Percentiles rank a stretch among this genome's conserved stretches.
Conservation (phyloP, 2,888 invertebrate species). For the Chydorus sphaericus region DNA sequence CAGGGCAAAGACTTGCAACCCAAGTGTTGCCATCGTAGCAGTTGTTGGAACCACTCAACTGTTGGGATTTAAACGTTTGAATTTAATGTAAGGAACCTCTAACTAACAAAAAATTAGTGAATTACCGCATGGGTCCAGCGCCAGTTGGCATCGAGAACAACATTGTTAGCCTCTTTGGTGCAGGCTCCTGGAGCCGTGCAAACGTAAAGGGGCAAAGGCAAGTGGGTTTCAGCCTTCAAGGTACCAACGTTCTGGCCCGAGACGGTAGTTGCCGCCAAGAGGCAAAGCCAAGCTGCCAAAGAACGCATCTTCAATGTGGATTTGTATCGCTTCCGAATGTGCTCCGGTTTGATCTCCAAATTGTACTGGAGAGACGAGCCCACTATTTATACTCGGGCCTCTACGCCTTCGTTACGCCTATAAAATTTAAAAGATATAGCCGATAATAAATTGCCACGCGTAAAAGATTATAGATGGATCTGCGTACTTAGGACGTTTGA, state of each 20-base stretch:
- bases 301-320: slow-evolving; percentile 12
- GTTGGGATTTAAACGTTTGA: neutral
- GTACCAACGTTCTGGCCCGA: slow-evolving; percentile 12
- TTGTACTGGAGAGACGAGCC: no score
- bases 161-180: slow-evolving; percentile 8
- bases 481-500: no score
- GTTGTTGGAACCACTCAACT: slow-evolving; percentile 11
- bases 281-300: slow-evolving; percentile 5
- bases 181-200: slow-evolving; percentile 13
- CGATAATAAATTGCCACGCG: no score
- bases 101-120: neutral
- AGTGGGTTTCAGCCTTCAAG: slow-evolving; percentile 1
- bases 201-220: slow-evolving; percentile 14
- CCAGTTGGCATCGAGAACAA: slow-evolving; percentile 18
- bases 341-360: no score
- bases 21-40: slow-evolving; percentile 18
- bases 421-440: no score
- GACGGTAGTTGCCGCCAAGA: slow-evolving; percentile 12
- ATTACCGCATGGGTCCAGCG: slow-evolving; percentile 17
- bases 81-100: neutral
- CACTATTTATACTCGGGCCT: no score
- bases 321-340: neutral
- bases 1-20: slow-evolving; percentile 14
- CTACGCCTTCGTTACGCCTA: no score
- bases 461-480: no score